Evolutionary conservation across 2,113 vertebrate species (phyloP), one percentile per base, ranked within the genome.

Genomic region (Pampusana beccarii): DNA sequence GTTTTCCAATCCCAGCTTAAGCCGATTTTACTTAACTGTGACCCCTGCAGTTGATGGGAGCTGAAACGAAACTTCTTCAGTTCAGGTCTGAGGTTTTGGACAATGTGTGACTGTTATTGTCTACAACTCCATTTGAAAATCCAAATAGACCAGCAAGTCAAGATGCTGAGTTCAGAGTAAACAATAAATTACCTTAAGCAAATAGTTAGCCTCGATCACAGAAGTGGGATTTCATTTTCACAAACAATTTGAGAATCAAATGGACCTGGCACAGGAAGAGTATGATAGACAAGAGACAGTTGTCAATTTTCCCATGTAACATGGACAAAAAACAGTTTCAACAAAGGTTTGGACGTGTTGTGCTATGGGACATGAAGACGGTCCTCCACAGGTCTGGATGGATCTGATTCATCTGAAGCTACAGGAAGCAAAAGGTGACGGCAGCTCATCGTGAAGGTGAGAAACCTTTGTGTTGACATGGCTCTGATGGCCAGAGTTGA

Each of bases 1-100:
- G 91, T 46, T 96, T 88, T 93, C 80, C 89, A 91, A 90, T 84
- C 87, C 90, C 86, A 54, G 72, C 11, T 89, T 94, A 97, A 95
- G 78, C 54, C 2, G 28, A 87, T 96, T 96, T 93, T 88, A 87
- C 86, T 96, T 90, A 87, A 91, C 81, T 91, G 65, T 96, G 95
- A 93, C 83, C 90, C 92, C 81, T 78, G 94, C 73, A 88, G 87
- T 48, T 90, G 95, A 93, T 72, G 94, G 67, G 66, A 92, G 65
- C 33, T 71, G 88, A 93, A 90, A 80, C 8, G 60, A 91, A 94
- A 71, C 53, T 90, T 90, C 53, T 57, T 94, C 82, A 80, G 61
- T 51, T 84, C n/a, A 66, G 73, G 40, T 50, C 44, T 71, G 46
- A 42, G 74, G 69, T 75, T 94, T 96, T 51, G 80, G 91, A 38